Conservation (phyloP, 2,797 vertebrate species). For the Pitangus sulphuratus region DNA sequence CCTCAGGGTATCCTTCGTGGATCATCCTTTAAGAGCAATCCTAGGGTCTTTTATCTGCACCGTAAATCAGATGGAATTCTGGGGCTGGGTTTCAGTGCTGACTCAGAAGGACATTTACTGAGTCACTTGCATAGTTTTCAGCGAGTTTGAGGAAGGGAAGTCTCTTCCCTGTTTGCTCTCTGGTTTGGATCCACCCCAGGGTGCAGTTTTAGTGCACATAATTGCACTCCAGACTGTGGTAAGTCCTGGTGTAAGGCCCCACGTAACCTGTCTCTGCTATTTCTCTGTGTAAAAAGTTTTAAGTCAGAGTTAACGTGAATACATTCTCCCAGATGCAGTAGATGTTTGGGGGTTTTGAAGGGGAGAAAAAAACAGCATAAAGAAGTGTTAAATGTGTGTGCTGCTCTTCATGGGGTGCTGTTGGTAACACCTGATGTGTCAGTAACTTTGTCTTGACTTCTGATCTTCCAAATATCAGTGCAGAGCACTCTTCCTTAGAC, state of each 20-base stretch:
- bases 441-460: background rate
- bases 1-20: background rate
- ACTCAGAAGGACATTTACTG: background rate
- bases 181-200: background rate
- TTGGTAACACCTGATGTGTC: background rate
- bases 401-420: background rate
- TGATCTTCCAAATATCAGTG: accelerated
- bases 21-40: background rate
- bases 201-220: background rate
- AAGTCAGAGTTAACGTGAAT: background rate
- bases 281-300: background rate
- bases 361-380: accelerated
- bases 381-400: background rate
- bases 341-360: accelerated
- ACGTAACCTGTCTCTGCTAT: background rate
- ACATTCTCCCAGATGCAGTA: background rate
- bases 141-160: background rate
- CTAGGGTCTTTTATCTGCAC: background rate
- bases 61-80: background rate
- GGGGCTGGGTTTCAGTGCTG: background rate
- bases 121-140: background rate
- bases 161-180: background rate
- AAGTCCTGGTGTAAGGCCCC: background rate
- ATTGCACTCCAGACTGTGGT: background rate
- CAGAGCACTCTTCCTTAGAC: accelerated